Evolutionary conservation across 2,113 vertebrate species (phyloP), one percentile per base, ranked within the genome.

Genomic region (Lamprotornis superbus): DNA sequence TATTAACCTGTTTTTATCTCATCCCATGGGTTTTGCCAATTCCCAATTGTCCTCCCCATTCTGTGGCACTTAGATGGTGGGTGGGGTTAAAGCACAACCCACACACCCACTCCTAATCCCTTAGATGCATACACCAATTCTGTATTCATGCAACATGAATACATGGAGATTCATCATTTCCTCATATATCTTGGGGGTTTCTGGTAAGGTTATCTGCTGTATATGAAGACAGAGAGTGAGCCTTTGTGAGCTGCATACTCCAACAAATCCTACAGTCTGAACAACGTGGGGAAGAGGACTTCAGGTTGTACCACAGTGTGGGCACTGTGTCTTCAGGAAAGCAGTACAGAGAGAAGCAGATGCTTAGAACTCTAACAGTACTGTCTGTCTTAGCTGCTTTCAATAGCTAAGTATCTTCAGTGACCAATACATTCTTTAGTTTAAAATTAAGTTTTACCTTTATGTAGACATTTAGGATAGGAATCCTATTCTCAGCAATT

Each of bases 401-500:
- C 60, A 74, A 10, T 28, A 28, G 13, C 8, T 46, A 59, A 39
- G 22, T 39, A 33, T 44, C 56, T 83, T n/a, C 15, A 65, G 31
- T 52, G 55, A 4, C 68, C 28, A 53, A 30, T 46, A 24, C 18
- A 81, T 35, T 17, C 15, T 75, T 30, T 40, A 11, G 17, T 44
- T 18, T 8, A 50, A 90, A 35, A 61, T 61, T 7, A n/a, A 8
- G 8, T 11, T 40, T 77, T 98, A 99, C 99, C 99, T 99, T 99
- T 97, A 99, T 99, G 97, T 99, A 99, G 17, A 96, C 94, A 37
- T 99, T 99, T 91, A 99, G 98, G 59, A 98, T 98, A 4, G 99
- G 98, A 74, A 99, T 99, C 73, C 99, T 96, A 86, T 59, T 97
- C 93, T 99, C 99, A 3, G 99, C 99, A 19, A 99, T 99, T 96